Evolutionary conservation across 1,140 invertebrate species (phyloP).

Genomic region (Amyelois transitella): DNA sequence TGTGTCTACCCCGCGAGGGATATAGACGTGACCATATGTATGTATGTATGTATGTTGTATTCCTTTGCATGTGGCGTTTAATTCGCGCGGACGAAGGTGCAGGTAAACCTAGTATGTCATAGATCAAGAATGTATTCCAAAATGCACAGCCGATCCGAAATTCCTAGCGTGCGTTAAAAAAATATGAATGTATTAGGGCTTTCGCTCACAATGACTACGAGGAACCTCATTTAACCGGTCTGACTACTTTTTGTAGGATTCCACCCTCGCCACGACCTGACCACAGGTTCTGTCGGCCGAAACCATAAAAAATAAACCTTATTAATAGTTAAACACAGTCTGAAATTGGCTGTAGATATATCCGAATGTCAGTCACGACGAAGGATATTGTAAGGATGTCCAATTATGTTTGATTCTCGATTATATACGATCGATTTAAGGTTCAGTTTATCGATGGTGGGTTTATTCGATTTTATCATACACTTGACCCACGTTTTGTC

Average conservation of each 20-base stretch:
- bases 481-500: slow-evolving; percentile 64
- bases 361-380: slow-evolving; percentile 55
- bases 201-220: slow-evolving; percentile 40
- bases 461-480: slow-evolving; percentile 63
- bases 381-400: slow-evolving; percentile 53
- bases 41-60: no score
- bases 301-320: slow-evolving; percentile 17
- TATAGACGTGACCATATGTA: no score
- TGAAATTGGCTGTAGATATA: slow-evolving; percentile 4
- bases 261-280: slow-evolving; percentile 48
- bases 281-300: slow-evolving; percentile 12
- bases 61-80: no score
- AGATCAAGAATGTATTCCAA: no score
- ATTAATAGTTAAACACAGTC: background rate
- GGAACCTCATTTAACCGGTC: slow-evolving; percentile 38
- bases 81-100: no score
- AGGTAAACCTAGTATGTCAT: no score
- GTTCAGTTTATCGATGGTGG: slow-evolving; percentile 19
- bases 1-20: no score
- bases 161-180: slow-evolving; percentile 17
- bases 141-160: background rate
- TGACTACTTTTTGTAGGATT: slow-evolving; percentile 54
- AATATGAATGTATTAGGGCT: slow-evolving; percentile 54
- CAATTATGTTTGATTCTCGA: slow-evolving; percentile 11
- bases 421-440: slow-evolving; percentile 12